Evolutionary conservation across 2,113 vertebrate genomes (phyloP), one percentile per base, ranked within the genome.

Genomic region (Callorhinus ursinus): DNA sequence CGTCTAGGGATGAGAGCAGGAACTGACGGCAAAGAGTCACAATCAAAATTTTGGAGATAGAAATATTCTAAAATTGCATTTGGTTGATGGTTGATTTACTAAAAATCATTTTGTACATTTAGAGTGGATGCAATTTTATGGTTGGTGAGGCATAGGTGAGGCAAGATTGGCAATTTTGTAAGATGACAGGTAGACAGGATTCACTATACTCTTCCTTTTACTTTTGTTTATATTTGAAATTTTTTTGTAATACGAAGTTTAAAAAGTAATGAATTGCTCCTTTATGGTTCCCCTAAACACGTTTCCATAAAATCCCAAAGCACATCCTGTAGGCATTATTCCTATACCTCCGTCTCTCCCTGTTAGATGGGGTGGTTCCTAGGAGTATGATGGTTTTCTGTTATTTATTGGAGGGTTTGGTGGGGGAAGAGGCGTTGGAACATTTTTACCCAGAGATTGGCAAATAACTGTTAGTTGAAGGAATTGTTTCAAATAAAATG

Each of bases 391-490:
- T 12, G 5, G 59, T 61, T 89, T 96, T 49, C 84, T 39, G 16
- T 19, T 57, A 69, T 51, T 67, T 82, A 59, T 12, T 76, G 16
- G 28, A 74, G 2, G 42, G 63, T n/a, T 51, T 59, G 36, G 15
- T 16, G 1, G 36, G 3, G 24, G 7, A 14, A 26, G 4, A 3
- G 7, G 6, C 7, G 7, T 9, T 77, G 26, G 74, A 77, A 77
- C 42, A 90, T 76, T 79, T 4, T 85, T 76, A 93, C 46, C 95
- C 24, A 71, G 89, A 87, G 42, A 46, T 55, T 91, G 71, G 77
- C 65, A 97, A 83, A 79, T 39, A 87, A 84, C 59, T 77, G 31
- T 83, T 83, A 63, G 57, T 61, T 72, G 42, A 57, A 90, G 87
- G 51, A 69, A 36, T 5, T 55, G 72, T 81, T 84, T 94, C 6